Evolutionary conservation across 2,888 invertebrate species (phyloP).

Genomic region (Chaetoderma sp.): DNA sequence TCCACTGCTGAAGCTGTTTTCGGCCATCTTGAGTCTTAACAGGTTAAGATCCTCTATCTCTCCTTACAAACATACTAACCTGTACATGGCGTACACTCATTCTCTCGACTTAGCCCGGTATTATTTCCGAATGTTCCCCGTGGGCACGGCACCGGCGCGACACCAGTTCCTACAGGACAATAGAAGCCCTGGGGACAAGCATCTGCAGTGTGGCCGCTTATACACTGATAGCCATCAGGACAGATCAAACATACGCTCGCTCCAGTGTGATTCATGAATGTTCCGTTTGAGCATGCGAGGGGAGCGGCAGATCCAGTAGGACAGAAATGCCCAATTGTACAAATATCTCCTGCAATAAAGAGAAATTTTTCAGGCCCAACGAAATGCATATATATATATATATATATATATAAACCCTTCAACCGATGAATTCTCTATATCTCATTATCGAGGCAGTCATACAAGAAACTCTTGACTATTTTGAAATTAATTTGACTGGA

Average conservation of each 20-base stretch:
- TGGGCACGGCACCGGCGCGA: slow-evolving; percentile 58
- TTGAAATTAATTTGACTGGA: no score
- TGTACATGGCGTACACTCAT: slow-evolving; percentile 62
- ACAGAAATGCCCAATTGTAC: slow-evolving; percentile 62
- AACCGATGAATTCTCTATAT: no score
- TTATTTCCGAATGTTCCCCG: slow-evolving; percentile 61
- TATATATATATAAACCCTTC: no score
- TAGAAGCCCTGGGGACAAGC: slow-evolving; percentile 61
- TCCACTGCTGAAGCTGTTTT: no score
- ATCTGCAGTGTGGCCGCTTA: slow-evolving; percentile 59
- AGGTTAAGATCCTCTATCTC: no score
- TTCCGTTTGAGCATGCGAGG: slow-evolving; percentile 57
- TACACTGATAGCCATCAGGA: slow-evolving; percentile 62
- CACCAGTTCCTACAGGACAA: slow-evolving; percentile 64
- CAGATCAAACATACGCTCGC: slow-evolving; percentile 57
- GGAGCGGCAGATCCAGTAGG: slow-evolving; percentile 49
- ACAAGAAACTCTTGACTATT: no score
- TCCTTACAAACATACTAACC: slow-evolving; percentile 45
- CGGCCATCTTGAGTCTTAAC: no score
- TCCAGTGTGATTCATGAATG: slow-evolving; percentile 64
- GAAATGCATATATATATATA: no score
- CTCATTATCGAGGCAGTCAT: no score
- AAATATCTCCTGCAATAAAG: slow-evolving; percentile 52
- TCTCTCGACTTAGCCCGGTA: slow-evolving; percentile 48
- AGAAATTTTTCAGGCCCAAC: no score